These are phyloP conservation scores for Caracal caracal DNA, from an alignment of 2,113 vertebrate species.

Conservation along the genomic window DNA sequence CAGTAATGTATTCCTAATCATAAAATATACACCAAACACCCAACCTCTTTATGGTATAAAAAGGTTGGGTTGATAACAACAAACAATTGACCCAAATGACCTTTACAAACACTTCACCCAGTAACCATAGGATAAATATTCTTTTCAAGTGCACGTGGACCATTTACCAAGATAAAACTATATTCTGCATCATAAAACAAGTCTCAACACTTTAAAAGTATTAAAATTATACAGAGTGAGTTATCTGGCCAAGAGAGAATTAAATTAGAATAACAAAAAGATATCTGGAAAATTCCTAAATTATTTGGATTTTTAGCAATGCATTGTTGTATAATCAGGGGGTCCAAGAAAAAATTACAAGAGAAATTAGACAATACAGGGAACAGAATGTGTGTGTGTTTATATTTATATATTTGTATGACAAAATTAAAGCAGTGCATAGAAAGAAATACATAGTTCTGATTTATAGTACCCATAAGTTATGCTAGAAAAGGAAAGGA, in stretches of 20 bases:
- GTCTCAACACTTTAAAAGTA: not conserved
- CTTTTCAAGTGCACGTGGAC: not conserved
- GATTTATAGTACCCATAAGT: not conserved
- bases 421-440: not conserved
- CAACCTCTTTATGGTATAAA: not conserved
- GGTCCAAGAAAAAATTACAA: not conserved
- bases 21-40: not conserved
- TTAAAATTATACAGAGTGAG: not conserved
- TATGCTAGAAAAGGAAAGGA: not conserved
- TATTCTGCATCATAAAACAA: not conserved
- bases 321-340: not conserved
- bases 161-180: not conserved
- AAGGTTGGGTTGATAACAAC: not conserved
- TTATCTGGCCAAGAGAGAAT: not conserved
- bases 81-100: not conserved
- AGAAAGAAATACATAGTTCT: not conserved
- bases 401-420: not conserved
- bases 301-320: not conserved
- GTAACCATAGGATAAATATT: not conserved
- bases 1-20: not conserved
- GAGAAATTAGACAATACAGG: not conserved
- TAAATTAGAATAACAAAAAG: not conserved
- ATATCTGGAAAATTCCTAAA: not conserved
- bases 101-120: not conserved
- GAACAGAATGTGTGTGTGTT: not conserved